These are phyloP conservation scores for Percopsis transmontana DNA, from an alignment of 2,113 vertebrate species.

Conservation along the genomic window DNA sequence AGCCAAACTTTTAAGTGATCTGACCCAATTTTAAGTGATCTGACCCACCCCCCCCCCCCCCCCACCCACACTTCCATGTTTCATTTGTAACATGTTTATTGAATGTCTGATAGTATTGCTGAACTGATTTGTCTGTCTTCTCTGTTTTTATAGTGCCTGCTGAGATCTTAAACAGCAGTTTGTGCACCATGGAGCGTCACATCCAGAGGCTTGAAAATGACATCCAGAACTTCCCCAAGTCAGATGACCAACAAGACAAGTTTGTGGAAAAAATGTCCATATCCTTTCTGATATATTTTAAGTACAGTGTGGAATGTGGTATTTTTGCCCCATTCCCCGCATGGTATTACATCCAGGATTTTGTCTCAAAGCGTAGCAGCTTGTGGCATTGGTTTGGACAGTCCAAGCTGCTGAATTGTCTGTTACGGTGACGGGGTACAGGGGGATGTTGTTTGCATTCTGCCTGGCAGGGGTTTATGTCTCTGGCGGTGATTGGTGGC, in stretches of 20 bases:
- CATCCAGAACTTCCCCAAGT: slow-evolving; percentile 88
- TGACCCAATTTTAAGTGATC: background rate
- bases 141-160: slow-evolving; percentile 85
- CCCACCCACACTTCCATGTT: background rate
- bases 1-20: background rate
- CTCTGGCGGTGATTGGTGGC: slow-evolving; percentile 70
- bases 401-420: slow-evolving; percentile 14
- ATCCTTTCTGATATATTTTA: slow-evolving; percentile 84
- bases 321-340: background rate
- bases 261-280: slow-evolving; percentile 97
- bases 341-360: background rate
- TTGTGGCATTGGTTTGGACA: slow-evolving; percentile 9
- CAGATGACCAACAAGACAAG: slow-evolving; percentile 87
- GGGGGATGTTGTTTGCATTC: slow-evolving; percentile 56
- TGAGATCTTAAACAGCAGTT: slow-evolving; percentile 89
- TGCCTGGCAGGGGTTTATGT: slow-evolving; percentile 64
- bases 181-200: slow-evolving; percentile 88
- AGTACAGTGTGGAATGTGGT: too few relatives aligned
- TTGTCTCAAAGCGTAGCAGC: background rate
- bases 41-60: too few relatives aligned
- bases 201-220: slow-evolving; percentile 88
- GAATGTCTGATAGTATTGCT: background rate
- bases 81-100: background rate
- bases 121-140: slow-evolving; percentile 2
- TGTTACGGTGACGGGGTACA: slow-evolving; percentile 14